Evolutionary conservation across 1,140 invertebrate species (phyloP).

Genomic region (Gryllus bimaculatus): DNA sequence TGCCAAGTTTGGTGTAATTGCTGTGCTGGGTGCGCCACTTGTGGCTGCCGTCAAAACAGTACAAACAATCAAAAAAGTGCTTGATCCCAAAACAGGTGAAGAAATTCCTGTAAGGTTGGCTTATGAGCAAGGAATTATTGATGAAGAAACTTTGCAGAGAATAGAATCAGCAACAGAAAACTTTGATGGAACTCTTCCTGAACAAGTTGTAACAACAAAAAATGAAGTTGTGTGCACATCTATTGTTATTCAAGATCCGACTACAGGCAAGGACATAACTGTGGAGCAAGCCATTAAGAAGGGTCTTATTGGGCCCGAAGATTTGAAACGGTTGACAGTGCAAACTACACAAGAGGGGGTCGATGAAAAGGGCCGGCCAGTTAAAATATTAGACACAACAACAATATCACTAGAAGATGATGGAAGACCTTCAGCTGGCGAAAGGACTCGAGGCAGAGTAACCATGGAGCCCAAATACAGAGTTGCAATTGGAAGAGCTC

Average conservation of each 20-base stretch:
- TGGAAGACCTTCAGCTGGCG: slow-evolving; percentile 39
- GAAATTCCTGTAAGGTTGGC: slow-evolving; percentile 69
- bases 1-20: slow-evolving; percentile 58
- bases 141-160: slow-evolving; percentile 47
- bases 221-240: slow-evolving; percentile 21
- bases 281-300: slow-evolving; percentile 43
- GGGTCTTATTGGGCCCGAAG: slow-evolving; percentile 38
- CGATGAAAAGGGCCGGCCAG: slow-evolving; percentile 19
- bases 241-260: slow-evolving; percentile 32
- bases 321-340: slow-evolving; percentile 28
- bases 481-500: slow-evolving; percentile 50
- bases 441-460: slow-evolving; percentile 46
- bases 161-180: slow-evolving; percentile 34
- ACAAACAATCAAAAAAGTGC: slow-evolving; percentile 39
- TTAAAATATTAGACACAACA: slow-evolving; percentile 32
- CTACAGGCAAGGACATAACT: slow-evolving; percentile 32
- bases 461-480: slow-evolving; percentile 58
- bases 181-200: slow-evolving; percentile 25
- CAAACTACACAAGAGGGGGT: slow-evolving; percentile 18
- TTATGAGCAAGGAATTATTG: slow-evolving; percentile 61
- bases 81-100: slow-evolving; percentile 69
- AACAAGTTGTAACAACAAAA: slow-evolving; percentile 24
- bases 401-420: slow-evolving; percentile 34
- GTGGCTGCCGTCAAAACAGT: slow-evolving; percentile 46
- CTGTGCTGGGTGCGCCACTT: slow-evolving; percentile 58